Evolutionary conservation across 2,113 vertebrate species (phyloP).

Genomic region (Rhynchopsitta pachyrhyncha): DNA sequence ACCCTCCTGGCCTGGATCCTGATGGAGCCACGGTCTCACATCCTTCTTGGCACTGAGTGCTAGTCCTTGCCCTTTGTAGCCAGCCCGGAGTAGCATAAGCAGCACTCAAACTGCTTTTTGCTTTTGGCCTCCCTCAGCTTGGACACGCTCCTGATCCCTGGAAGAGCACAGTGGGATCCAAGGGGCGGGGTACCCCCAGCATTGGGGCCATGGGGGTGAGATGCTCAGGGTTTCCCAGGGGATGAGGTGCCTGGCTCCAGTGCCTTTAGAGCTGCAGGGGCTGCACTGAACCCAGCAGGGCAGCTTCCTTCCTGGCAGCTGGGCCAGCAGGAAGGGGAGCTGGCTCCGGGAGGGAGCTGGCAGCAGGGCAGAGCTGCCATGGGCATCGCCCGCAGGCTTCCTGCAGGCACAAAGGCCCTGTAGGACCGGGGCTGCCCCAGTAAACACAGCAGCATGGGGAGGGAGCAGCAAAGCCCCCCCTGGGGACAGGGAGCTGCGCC

Average conservation of each 20-base stretch:
- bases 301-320: constrained; percentile 25
- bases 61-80: neutral
- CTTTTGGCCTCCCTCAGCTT: neutral
- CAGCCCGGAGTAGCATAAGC: neutral
- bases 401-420: neutral
- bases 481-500: neutral
- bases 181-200: rapidly evolving
- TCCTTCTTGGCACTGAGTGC: neutral
- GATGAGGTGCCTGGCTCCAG: rapidly evolving
- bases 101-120: neutral
- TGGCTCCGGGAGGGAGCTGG: neutral
- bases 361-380: neutral
- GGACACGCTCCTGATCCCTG: rapidly evolving
- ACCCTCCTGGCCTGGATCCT: neutral
- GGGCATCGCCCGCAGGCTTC: neutral
- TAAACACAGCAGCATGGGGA: neutral
- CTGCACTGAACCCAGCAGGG: neutral
- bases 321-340: constrained; percentile 20
- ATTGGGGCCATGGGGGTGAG: rapidly evolving
- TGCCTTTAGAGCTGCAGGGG: neutral
- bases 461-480: neutral
- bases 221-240: neutral
- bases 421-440: rapidly evolving
- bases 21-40: rapidly evolving
- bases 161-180: rapidly evolving